Evolutionary conservation across 2,113 vertebrate genomes (phyloP).

Genomic region (Pantherophis guttatus): DNA sequence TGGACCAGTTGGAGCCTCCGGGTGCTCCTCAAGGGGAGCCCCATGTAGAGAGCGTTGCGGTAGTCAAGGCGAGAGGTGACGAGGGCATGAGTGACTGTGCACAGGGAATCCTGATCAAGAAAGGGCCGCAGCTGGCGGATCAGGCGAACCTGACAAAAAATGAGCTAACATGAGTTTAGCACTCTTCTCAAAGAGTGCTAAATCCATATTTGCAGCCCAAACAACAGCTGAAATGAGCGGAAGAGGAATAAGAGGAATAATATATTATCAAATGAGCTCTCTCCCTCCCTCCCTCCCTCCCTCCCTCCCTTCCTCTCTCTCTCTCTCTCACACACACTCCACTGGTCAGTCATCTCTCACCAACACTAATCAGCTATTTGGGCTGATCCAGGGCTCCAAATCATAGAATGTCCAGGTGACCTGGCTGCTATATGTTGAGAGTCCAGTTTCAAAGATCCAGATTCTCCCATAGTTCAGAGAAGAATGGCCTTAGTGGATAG

Average conservation of each 20-base stretch:
- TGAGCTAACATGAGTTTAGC: neutral
- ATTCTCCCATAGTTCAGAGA: neutral
- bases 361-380: neutral
- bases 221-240: neutral
- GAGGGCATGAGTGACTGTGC: too few relatives aligned
- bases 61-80: too few relatives aligned
- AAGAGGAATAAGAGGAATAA: too few relatives aligned
- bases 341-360: neutral
- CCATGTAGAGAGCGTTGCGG: too few relatives aligned
- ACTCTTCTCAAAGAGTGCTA: neutral
- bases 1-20: too few relatives aligned
- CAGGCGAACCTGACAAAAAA: too few relatives aligned
- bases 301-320: neutral
- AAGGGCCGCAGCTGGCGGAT: too few relatives aligned
- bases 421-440: neutral
- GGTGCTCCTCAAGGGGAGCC: too few relatives aligned
- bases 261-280: neutral
- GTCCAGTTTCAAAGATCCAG: neutral
- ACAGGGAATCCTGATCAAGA: too few relatives aligned
- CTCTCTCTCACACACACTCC: neutral
- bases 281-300: too few relatives aligned
- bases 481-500: neutral
- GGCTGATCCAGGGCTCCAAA: neutral
- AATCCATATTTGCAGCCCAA: neutral
- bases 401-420: neutral